Evolutionary conservation across 2,113 vertebrate species (phyloP), one percentile per base, ranked within the genome.

Genomic region (Oreochromis tanganicae): DNA sequence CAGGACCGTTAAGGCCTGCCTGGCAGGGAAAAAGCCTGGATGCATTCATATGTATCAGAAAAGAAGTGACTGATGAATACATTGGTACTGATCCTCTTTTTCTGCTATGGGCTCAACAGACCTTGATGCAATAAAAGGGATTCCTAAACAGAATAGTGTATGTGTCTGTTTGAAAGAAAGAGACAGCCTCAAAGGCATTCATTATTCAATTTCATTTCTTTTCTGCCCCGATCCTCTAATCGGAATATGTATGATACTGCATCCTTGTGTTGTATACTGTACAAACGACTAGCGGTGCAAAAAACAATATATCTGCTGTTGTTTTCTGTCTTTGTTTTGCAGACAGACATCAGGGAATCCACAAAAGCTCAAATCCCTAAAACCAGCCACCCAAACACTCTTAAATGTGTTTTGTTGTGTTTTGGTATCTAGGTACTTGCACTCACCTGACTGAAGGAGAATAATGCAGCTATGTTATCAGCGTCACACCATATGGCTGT

Each of bases 141-240:
- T 93, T 93, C 85, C 89, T 88, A 89, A 89, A 92, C 87, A 91
- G 85, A 90, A 93, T 90, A 80, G 91, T 80, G 85, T 84, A 80
- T 94, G 89, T 89, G 86, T 84, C 55, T 87, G 83, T 84, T 80
- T 86, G 82, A 91, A 86, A 82, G 14, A 80, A 79, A 14, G 80
- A 88, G 78, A 56, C 54, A 46, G 89, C 90, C 91, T 94, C 94
- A 90, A 85, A 95, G 86, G 90, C 83, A 85, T 92, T 93, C 91
- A 94, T 95, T 92, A 95, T 94, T 94, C 93, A 95, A 91, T 90
- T 92, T 81, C 61, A 90, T 91, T 90, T 90, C 43, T 85, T 89
- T 66, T 91, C 84, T 82, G 66, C 87, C 73, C 63, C 32, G 21
- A 90, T 89, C 84, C 78, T 52, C 80, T 91, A 88, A 93, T 95